Evolutionary conservation across 2,113 vertebrate genomes (phyloP).

Genomic region (Phycodurus eques): DNA sequence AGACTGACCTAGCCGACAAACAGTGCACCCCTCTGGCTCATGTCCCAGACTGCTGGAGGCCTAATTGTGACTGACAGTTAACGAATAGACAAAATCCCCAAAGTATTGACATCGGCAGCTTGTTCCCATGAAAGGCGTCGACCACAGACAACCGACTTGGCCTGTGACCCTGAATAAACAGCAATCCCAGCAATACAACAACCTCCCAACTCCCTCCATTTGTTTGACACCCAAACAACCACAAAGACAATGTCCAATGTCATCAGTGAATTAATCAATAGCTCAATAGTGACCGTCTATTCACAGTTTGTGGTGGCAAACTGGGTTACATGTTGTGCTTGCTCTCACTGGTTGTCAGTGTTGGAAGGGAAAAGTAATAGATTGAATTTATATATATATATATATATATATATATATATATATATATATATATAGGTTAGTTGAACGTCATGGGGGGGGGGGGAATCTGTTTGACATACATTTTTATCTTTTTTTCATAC

Average conservation of each 20-base stretch:
- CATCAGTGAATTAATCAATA: conserved; percentile 72
- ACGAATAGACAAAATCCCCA: conserved; percentile 35
- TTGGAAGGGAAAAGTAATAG: neutral
- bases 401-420: too few relatives aligned
- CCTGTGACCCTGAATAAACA: conserved; percentile 66
- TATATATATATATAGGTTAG: too few relatives aligned
- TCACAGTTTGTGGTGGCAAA: conserved; percentile 21
- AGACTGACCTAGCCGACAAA: conserved; percentile 33
- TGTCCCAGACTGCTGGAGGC: conserved; percentile 20
- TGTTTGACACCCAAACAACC: conserved; percentile 13
- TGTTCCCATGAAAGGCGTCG: conserved; percentile 55
- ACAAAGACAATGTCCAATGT: conserved; percentile 38
- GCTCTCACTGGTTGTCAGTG: neutral
- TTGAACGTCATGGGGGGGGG: too few relatives aligned
- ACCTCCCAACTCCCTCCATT: neutral
- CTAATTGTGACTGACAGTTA: conserved; percentile 68
- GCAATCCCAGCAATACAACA: neutral
- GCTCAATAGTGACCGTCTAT: conserved; percentile 39
- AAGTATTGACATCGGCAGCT: conserved; percentile 56
- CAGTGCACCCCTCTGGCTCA: conserved; percentile 15
- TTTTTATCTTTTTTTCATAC: too few relatives aligned
- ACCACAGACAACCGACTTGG: conserved; percentile 19
- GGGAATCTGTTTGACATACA: too few relatives aligned
- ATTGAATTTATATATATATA: too few relatives aligned
- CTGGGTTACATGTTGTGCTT: neutral